phyloP scores from a whole-genome alignment of 2,888 invertebrate species.

The Vanessa cardui region DNA sequence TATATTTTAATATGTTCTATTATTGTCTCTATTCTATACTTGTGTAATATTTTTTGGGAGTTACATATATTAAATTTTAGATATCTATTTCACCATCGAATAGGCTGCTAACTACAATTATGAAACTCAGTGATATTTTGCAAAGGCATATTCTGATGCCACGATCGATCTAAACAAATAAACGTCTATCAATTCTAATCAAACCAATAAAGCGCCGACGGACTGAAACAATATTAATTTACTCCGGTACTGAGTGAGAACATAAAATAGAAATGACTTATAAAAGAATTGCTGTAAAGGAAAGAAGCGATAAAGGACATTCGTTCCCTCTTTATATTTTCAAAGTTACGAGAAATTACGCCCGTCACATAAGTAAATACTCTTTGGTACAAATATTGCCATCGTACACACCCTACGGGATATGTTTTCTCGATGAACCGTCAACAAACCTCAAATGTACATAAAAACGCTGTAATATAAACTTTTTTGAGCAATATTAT shows the following conservation, averaged over 20 bases:
- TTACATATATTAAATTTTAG: no score
- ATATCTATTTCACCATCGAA: no score
- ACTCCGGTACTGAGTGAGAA: constrained; percentile 5
- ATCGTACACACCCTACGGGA: constrained; percentile 20
- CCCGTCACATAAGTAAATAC: constrained; percentile 35
- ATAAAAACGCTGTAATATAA: not conserved
- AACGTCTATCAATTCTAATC: not conserved
- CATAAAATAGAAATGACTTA: constrained; percentile 19
- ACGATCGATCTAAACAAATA: not conserved
- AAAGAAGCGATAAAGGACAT: constrained; percentile 23
- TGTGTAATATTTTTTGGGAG: no score
- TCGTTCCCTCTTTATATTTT: constrained; percentile 19
- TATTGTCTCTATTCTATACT: no score
- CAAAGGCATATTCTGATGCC: no score
- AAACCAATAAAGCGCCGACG: not conserved
- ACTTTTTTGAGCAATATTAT: not conserved
- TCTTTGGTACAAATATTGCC: constrained; percentile 34
- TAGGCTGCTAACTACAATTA: no score
- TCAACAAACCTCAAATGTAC: constrained; percentile 2
- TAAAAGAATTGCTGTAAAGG: constrained; percentile 24
- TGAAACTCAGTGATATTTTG: no score
- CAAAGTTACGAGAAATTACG: constrained; percentile 30
- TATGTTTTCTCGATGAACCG: constrained; percentile 27
- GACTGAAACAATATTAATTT: constrained; percentile 3
- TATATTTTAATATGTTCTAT: no score